phyloP scores from a whole-genome alignment of 2,797 vertebrate species.

The Falco biarmicus region DNA sequence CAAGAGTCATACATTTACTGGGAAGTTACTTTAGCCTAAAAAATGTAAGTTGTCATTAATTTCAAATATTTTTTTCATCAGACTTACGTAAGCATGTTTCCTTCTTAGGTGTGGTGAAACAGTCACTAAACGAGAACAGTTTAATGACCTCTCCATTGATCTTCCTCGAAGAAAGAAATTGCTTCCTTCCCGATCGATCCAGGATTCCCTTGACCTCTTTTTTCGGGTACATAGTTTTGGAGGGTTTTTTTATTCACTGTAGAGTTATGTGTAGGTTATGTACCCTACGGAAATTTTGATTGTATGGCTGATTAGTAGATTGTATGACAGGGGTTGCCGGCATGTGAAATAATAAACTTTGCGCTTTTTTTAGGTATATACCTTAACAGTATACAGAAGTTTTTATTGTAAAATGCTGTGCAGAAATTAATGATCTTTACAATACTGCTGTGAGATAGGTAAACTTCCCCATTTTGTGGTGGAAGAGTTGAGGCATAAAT shows the following conservation, averaged over 20 bases:
- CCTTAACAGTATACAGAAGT: not conserved
- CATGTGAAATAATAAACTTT: not conserved
- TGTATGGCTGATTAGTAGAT: not conserved
- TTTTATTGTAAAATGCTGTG: not conserved
- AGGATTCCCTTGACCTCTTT: conserved; percentile 98
- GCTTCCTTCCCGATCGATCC: conserved; percentile 90
- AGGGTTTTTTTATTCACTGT: not conserved
- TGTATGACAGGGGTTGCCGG: not conserved
- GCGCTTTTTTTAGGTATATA: not conserved
- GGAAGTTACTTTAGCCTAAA: not conserved
- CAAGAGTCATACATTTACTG: not conserved
- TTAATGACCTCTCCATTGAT: conserved; percentile 98
- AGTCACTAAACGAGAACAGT: conserved; percentile 94
- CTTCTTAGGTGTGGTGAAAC: conserved; percentile 88
- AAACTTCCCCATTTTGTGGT: not conserved
- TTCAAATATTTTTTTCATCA: not conserved
- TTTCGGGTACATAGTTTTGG: conserved; percentile 84
- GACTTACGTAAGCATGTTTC: not conserved
- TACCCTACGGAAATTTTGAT: not conserved
- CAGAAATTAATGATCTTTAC: not conserved
- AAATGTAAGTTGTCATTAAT: not conserved
- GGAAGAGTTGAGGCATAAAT: not conserved
- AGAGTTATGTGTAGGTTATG: not conserved
- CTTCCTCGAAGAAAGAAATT: conserved; percentile 93
- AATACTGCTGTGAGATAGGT: not conserved